A percentile compares a stretch with the other conserved stretches of the same genome.
These are phyloP conservation scores for Copidosoma aretas DNA, from an alignment of 2,888 invertebrate genomes.

Conservation along the genomic window DNA sequence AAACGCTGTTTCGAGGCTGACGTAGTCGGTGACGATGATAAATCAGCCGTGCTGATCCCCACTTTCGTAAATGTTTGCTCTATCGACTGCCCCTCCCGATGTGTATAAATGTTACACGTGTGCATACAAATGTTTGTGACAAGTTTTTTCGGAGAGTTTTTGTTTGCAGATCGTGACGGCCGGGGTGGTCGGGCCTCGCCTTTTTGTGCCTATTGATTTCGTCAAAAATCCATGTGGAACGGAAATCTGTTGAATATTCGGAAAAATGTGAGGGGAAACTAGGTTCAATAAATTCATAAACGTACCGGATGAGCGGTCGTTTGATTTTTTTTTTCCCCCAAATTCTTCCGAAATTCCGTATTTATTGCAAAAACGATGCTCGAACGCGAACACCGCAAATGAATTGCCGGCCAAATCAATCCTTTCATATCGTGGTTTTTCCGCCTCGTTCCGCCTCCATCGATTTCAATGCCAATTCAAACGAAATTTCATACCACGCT, in stretches of 20 bases:
- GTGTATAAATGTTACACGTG: not conserved
- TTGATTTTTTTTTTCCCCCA: too few relatives aligned
- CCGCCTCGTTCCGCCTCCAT: too few relatives aligned
- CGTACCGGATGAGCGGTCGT: too few relatives aligned
- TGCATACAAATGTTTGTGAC: slow-evolving; percentile 6
- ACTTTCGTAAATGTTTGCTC: slow-evolving; percentile 30
- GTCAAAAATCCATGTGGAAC: not conserved
- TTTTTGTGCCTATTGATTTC: not conserved
- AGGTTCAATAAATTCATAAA: too few relatives aligned
- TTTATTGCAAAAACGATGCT: too few relatives aligned
- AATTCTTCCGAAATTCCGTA: too few relatives aligned
- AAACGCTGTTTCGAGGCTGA: slow-evolving; percentile 1
- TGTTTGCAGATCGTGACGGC: not conserved
- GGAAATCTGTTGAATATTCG: not conserved
- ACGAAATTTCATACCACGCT: too few relatives aligned
- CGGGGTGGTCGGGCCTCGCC: not conserved
- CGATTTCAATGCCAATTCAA: too few relatives aligned
- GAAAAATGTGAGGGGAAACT: too few relatives aligned
- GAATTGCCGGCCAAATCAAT: too few relatives aligned
- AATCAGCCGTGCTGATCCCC: slow-evolving; percentile 9
- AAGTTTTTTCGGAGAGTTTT: not conserved
- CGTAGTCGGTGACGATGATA: slow-evolving; percentile 21
- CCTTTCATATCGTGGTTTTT: too few relatives aligned
- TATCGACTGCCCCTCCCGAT: slow-evolving; percentile 5
- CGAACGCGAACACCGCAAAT: too few relatives aligned